These are phyloP conservation scores for Cardiocondyla obscurior DNA, from an alignment of 1,140 invertebrate species.

Conservation along the genomic window DNA sequence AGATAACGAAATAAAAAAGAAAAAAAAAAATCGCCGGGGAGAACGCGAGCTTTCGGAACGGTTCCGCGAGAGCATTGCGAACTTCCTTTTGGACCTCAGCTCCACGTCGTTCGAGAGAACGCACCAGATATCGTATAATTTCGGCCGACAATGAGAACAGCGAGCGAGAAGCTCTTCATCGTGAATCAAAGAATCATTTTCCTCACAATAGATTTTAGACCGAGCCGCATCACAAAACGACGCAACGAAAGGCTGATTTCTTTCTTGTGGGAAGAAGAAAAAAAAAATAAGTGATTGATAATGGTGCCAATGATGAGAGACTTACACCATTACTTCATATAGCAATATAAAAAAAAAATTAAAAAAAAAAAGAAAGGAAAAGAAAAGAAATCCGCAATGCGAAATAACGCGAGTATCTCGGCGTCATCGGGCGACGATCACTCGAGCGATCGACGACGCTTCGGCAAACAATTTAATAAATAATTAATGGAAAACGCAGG, in stretches of 20 bases:
- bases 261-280: not conserved
- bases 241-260: constrained; percentile 34
- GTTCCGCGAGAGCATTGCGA: not conserved
- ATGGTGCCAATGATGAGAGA: constrained; percentile 28
- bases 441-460: constrained; percentile 10
- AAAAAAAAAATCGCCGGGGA: not conserved
- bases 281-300: not conserved
- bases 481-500: constrained; percentile 5
- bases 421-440: constrained; percentile 11
- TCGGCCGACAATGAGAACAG: not conserved
- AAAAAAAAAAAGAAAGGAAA: not conserved
- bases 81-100: not conserved
- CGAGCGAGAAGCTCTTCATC: not conserved
- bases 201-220: constrained; percentile 18
- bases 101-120: not conserved
- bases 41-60: not conserved
- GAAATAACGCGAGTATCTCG: not conserved
- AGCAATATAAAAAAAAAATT: not conserved
- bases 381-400: not conserved
- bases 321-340: constrained; percentile 15
- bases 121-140: not conserved
- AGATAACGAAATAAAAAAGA: too few species aligned
- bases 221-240: not conserved
- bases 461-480: constrained; percentile 11
- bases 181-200: constrained; percentile 32